Conservation (phyloP, 2,888 invertebrate genomes). For the Agriopis leucophaearia region DNA sequence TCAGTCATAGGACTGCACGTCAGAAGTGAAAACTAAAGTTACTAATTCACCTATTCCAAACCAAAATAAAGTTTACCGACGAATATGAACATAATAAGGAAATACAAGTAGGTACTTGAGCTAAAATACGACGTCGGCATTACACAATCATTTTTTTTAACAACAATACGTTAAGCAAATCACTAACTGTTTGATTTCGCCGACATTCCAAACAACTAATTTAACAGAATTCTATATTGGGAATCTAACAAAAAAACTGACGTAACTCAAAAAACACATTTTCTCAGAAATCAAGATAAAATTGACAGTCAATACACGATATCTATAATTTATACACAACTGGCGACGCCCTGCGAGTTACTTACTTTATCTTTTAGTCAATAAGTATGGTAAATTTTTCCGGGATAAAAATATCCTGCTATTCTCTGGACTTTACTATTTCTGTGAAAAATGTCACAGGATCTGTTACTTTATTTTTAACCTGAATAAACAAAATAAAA, state of each 20-base stretch:
- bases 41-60: no score
- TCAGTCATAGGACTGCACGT: no score
- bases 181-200: conserved; percentile 14
- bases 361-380: not conserved
- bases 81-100: not conserved
- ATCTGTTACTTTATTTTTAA: no score
- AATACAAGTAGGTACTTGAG: not conserved
- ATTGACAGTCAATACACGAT: conserved; percentile 45
- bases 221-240: conserved; percentile 17
- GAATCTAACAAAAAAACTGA: conserved; percentile 33
- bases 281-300: conserved; percentile 47
- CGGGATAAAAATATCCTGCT: no score
- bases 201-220: conserved; percentile 11
- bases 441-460: no score
- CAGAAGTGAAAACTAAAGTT: no score
- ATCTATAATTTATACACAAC: conserved; percentile 32
- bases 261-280: conserved; percentile 28
- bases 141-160: not conserved
- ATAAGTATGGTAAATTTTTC: no score
- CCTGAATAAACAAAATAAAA: no score
- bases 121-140: not conserved
- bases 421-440: no score
- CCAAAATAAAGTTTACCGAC: no score
- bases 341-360: conserved; percentile 3
- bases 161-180: conserved; percentile 11